A percentile compares a stretch with the other conserved stretches of the same genome.
Conservation (phyloP, 2,797 vertebrate genomes). For the Netta rufina region DNA sequence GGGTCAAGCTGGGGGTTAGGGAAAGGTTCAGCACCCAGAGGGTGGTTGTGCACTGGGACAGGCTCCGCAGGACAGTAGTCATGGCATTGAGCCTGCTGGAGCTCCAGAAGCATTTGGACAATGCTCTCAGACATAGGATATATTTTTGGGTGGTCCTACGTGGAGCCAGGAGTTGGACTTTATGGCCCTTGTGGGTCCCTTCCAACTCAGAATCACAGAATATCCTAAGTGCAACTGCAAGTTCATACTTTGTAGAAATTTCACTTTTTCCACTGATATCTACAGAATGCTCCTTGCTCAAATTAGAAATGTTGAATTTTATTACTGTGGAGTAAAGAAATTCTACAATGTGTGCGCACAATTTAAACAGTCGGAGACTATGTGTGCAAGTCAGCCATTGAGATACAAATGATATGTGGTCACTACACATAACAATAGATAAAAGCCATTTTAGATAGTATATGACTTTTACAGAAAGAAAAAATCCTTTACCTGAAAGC, state of each 20-base stretch:
- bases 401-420: background rate
- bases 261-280: background rate
- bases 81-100: no score
- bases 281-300: background rate
- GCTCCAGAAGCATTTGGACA: no score
- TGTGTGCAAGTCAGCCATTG: background rate
- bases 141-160: no score
- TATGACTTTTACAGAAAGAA: background rate
- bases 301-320: background rate
- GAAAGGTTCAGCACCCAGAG: no score
- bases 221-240: accelerated
- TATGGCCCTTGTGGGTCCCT: no score
- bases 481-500: background rate
- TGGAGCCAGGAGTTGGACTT: no score
- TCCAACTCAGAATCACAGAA: no score
- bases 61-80: no score
- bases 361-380: background rate
- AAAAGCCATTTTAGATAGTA: background rate
- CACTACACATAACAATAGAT: background rate
- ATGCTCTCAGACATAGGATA: no score
- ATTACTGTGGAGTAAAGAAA: background rate
- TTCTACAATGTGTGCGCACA: background rate
- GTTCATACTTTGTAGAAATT: background rate
- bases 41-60: no score
- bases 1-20: no score